Evolutionary conservation across 2,113 vertebrate species (phyloP).

Genomic region (Thymallus thymallus): DNA sequence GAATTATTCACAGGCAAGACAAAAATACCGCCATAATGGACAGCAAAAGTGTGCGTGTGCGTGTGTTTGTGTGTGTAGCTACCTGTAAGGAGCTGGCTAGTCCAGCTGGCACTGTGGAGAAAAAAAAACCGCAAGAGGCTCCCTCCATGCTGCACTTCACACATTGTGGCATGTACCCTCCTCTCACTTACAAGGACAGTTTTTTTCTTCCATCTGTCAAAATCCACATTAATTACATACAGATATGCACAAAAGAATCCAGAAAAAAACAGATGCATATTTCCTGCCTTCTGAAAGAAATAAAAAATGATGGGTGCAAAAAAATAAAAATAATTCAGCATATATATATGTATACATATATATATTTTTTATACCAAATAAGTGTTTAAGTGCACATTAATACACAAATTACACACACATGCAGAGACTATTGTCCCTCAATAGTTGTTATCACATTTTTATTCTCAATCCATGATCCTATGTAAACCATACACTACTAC

Average conservation of each 20-base stretch:
- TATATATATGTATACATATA: background rate
- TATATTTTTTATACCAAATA: background rate
- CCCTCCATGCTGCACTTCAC: slow-evolving; percentile 73
- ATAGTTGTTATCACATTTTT: background rate
- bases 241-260: slow-evolving; percentile 74
- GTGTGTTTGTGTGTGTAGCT: slow-evolving; percentile 50
- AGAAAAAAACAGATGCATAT: slow-evolving; percentile 73
- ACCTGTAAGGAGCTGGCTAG: slow-evolving; percentile 71
- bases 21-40: slow-evolving; percentile 12
- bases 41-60: slow-evolving; percentile 44
- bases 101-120: slow-evolving; percentile 69
- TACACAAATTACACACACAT: background rate
- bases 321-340: background rate
- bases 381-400: background rate
- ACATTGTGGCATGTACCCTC: slow-evolving; percentile 75
- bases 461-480: background rate
- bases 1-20: background rate
- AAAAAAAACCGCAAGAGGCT: slow-evolving; percentile 60
- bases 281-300: slow-evolving; percentile 70
- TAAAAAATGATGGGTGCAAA: slow-evolving; percentile 50
- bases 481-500: background rate
- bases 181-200: slow-evolving; percentile 67
- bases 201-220: slow-evolving; percentile 77
- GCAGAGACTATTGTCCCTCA: background rate
- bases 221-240: slow-evolving; percentile 75